A percentile compares a stretch with the other conserved stretches of the same genome.
These are phyloP conservation scores for Rhagium mordax DNA, from an alignment of 2,888 invertebrate species.

Conservation along the genomic window DNA sequence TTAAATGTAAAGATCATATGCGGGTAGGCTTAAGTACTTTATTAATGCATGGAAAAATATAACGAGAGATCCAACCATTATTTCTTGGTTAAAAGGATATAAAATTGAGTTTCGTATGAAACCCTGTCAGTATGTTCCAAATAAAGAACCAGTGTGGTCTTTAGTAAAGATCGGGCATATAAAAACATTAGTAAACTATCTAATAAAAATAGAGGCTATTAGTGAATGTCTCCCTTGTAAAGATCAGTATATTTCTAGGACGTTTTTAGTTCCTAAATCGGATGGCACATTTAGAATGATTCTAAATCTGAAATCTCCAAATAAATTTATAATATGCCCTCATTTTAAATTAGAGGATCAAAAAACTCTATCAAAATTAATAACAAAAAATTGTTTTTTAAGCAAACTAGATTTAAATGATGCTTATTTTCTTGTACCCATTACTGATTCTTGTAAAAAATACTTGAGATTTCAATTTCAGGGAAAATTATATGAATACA, in stretches of 20 bases:
- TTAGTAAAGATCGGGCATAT: background rate
- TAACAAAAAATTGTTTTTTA: constrained; percentile 46
- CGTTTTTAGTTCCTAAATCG: constrained; percentile 35
- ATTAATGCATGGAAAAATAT: constrained; percentile 9
- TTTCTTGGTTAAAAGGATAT: constrained; percentile 8
- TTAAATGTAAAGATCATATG: constrained; percentile 23
- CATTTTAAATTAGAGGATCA: constrained; percentile 57
- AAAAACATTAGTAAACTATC: constrained; percentile 10
- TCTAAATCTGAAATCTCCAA: constrained; percentile 16
- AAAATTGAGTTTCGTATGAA: constrained; percentile 21
- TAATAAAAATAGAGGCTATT: constrained; percentile 36
- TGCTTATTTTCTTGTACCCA: constrained; percentile 47
- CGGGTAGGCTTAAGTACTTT: constrained; percentile 19
- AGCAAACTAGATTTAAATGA: constrained; percentile 42
- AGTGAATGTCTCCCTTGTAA: constrained; percentile 17
- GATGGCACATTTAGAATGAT: constrained; percentile 22
- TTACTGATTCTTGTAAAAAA: constrained; percentile 44
- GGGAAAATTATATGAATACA: constrained; percentile 49
- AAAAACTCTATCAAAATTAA: constrained; percentile 35
- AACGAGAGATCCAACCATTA: constrained; percentile 3
- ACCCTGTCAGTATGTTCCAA: constrained; percentile 8
- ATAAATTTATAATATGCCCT: constrained; percentile 18
- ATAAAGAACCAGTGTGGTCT: constrained; percentile 13
- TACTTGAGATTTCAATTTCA: constrained; percentile 52
- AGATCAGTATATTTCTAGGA: constrained; percentile 38